These are phyloP conservation scores for Rhodeus uyekii DNA, from an alignment of 2,797 vertebrate genomes.

Conservation along the genomic window DNA sequence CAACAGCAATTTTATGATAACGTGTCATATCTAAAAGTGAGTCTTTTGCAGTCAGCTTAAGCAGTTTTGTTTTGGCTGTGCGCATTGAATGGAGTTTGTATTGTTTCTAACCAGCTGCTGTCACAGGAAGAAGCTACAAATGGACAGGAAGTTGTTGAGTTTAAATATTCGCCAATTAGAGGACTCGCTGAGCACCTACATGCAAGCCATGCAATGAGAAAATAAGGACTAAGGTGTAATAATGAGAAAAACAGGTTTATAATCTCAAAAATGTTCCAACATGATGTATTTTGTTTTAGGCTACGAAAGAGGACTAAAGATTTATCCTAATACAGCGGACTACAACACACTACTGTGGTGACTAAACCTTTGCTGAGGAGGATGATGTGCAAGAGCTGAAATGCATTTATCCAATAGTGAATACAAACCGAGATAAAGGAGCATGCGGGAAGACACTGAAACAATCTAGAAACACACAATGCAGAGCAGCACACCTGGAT, in stretches of 20 bases:
- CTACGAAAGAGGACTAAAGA: slow-evolving; percentile 26
- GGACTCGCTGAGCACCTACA: slow-evolving; percentile 62
- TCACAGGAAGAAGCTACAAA: slow-evolving; percentile 65
- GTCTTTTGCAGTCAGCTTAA: neutral
- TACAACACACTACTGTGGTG: slow-evolving; percentile 38
- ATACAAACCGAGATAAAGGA: neutral
- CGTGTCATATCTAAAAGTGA: no score
- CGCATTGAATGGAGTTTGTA: neutral
- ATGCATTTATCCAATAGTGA: slow-evolving; percentile 12
- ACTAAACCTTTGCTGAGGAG: neutral
- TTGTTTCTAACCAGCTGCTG: slow-evolving; percentile 53
- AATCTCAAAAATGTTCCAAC: neutral
- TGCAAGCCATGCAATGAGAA: neutral
- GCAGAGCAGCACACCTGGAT: neutral
- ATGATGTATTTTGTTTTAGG: neutral
- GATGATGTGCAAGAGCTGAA: neutral
- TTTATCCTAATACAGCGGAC: slow-evolving; percentile 53
- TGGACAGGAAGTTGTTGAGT: slow-evolving; percentile 71
- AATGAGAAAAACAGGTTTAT: neutral
- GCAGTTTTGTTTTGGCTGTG: neutral
- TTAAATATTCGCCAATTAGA: slow-evolving; percentile 67
- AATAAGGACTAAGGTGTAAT: neutral
- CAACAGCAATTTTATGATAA: neutral
- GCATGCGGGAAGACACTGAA: neutral
- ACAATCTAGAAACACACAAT: neutral